A percentile compares a stretch with the other conserved stretches of the same genome.
Conservation (phyloP, 2,797 vertebrate genomes). For the Tenualosa thibaudeaui region DNA sequence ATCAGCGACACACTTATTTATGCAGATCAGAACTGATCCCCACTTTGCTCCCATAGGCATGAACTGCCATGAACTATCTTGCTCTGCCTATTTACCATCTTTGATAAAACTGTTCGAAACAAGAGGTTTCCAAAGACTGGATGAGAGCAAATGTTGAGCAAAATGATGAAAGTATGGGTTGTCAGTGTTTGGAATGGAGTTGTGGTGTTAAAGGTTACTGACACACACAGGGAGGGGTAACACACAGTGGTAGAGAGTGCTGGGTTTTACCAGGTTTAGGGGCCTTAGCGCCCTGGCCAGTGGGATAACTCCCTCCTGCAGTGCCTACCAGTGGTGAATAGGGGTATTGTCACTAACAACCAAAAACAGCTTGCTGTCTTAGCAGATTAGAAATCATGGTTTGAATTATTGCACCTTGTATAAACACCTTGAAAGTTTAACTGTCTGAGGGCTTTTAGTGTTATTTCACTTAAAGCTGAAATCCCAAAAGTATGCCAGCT, state of each 20-base stretch:
- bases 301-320: slow-evolving; percentile 29
- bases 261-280: slow-evolving; percentile 54
- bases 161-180: not conserved
- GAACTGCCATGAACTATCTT: too few relatives aligned
- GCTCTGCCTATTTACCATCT: too few relatives aligned
- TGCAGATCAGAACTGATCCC: too few relatives aligned
- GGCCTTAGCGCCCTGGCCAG: slow-evolving; percentile 43
- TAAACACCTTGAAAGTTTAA: not conserved
- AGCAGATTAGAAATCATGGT: not conserved
- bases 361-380: not conserved
- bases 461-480: not conserved
- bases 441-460: not conserved
- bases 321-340: slow-evolving; percentile 37
- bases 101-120: not conserved
- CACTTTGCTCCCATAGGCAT: too few relatives aligned
- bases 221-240: slow-evolving; percentile 29
- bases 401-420: not conserved
- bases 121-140: not conserved
- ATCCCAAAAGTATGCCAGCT: not conserved
- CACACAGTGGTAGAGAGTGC: slow-evolving; percentile 32
- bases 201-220: not conserved
- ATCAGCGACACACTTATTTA: too few relatives aligned
- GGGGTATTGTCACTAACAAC: slow-evolving; percentile 24
- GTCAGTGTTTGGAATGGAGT: not conserved
- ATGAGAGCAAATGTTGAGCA: not conserved